phyloP scores from a whole-genome alignment of 1,140 invertebrate species.

The Harpegnathos saltator region DNA sequence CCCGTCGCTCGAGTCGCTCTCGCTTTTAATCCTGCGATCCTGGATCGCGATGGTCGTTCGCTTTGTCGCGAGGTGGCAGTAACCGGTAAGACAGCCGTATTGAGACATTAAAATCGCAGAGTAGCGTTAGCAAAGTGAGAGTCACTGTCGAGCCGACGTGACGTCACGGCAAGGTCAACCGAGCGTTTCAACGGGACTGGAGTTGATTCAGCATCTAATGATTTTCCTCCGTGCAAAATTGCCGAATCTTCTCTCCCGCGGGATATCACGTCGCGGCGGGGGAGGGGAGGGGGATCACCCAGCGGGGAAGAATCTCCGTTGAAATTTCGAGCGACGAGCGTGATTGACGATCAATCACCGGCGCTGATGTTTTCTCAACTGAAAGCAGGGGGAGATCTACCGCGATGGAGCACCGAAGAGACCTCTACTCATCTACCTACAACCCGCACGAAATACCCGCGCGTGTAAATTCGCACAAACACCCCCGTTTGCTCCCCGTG shows the following conservation, averaged over 20 bases:
- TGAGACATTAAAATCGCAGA: slow-evolving; percentile 48
- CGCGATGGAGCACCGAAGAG: not conserved
- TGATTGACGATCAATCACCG: not conserved
- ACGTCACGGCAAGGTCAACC: slow-evolving; percentile 71
- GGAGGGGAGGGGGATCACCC: no score
- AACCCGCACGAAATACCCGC: no score
- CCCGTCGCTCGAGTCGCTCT: not conserved
- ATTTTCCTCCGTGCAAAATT: slow-evolving; percentile 59
- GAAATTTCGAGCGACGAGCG: not conserved
- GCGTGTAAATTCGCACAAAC: no score
- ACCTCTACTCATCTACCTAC: not conserved
- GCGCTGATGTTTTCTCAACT: not conserved
- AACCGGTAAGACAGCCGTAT: slow-evolving; percentile 45
- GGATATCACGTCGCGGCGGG: not conserved
- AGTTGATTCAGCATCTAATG: slow-evolving; percentile 70
- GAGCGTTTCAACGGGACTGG: slow-evolving; percentile 66
- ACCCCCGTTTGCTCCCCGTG: no score
- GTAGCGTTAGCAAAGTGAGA: slow-evolving; percentile 63
- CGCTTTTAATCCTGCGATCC: not conserved
- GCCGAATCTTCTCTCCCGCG: not conserved
- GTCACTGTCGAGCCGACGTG: slow-evolving; percentile 65
- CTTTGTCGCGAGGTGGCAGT: slow-evolving; percentile 1
- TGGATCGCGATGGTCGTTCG: not conserved
- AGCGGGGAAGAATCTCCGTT: no score
- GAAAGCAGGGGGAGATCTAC: not conserved